Conservation (phyloP, 2,888 invertebrate genomes). For the Autographa pulchrina region DNA sequence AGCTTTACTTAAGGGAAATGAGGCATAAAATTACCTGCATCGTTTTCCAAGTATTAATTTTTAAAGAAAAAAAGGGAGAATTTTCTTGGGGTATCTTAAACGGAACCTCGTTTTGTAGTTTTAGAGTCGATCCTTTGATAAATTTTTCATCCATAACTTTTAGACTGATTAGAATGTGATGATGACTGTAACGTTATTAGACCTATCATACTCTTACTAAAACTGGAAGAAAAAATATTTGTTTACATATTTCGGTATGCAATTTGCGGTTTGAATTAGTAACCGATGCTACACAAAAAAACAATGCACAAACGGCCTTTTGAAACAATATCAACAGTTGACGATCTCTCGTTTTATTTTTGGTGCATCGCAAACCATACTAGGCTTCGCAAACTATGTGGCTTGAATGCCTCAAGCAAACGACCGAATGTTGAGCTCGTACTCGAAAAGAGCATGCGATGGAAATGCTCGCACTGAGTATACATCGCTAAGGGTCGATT, state of each 20-base stretch:
- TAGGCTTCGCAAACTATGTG: not conserved
- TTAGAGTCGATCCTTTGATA: not conserved
- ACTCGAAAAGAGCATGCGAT: not conserved
- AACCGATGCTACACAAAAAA: not conserved
- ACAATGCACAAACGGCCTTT: not conserved
- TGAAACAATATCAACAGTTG: constrained; percentile 2
- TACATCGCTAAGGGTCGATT: not conserved
- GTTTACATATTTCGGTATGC: too few relatives aligned
- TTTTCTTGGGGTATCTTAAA: not conserved
- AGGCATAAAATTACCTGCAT: constrained; percentile 9
- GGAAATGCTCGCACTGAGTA: not conserved
- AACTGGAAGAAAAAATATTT: too few relatives aligned
- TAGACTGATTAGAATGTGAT: too few relatives aligned
- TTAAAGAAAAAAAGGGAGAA: constrained; percentile 2
- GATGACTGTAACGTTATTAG: not conserved
- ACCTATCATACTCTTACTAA: not conserved
- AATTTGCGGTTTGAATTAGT: too few relatives aligned
- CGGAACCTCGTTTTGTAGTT: not conserved
- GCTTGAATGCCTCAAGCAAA: not conserved
- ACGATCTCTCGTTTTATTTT: not conserved
- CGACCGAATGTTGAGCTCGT: not conserved
- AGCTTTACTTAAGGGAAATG: not conserved
- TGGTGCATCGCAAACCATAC: not conserved
- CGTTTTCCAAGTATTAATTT: not conserved
- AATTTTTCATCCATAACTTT: not conserved